Evolutionary conservation across 1,140 invertebrate genomes (phyloP).

Genomic region (Drosophila trapezifrons): DNA sequence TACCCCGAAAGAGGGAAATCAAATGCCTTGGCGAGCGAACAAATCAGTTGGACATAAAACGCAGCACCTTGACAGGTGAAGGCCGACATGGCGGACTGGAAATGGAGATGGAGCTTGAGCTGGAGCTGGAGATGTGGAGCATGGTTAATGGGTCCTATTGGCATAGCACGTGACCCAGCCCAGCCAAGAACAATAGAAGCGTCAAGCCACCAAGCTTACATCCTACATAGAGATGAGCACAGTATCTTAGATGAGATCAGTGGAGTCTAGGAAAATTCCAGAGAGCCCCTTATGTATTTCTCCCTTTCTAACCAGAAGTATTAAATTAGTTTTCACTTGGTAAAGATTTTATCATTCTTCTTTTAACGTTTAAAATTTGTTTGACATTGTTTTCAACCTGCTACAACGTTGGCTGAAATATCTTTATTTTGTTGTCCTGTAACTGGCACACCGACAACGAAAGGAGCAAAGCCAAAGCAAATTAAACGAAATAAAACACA

Average conservation of each 20-base stretch:
- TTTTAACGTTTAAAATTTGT: not conserved
- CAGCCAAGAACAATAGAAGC: conserved; percentile 40
- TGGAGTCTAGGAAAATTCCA: no score
- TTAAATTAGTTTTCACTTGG: conserved; percentile 2
- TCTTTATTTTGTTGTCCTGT: conserved; percentile 5
- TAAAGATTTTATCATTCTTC: not conserved
- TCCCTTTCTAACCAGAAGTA: not conserved
- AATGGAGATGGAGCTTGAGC: not conserved
- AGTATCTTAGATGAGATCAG: not conserved
- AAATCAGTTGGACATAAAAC: conserved; percentile 81
- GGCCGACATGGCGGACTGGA: conserved; percentile 10
- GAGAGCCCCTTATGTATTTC: no score
- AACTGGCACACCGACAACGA: conserved; percentile 1
- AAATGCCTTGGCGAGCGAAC: conserved; percentile 70
- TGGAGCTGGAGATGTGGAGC: conserved; percentile 6
- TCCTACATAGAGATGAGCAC: conserved; percentile 31
- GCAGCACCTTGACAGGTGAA: conserved; percentile 74
- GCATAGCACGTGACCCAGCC: conserved; percentile 60
- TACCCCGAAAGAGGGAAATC: conserved; percentile 55
- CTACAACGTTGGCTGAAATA: not conserved
- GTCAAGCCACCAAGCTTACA: conserved; percentile 3
- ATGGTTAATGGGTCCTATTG: conserved; percentile 40
- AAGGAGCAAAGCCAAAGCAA: conserved; percentile 22
- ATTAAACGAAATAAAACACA: conserved; percentile 36
- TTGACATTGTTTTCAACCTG: not conserved